Base-by-base conservation (phyloP, 2,888 invertebrate genomes). In the Ophion ventricosus region DNA sequence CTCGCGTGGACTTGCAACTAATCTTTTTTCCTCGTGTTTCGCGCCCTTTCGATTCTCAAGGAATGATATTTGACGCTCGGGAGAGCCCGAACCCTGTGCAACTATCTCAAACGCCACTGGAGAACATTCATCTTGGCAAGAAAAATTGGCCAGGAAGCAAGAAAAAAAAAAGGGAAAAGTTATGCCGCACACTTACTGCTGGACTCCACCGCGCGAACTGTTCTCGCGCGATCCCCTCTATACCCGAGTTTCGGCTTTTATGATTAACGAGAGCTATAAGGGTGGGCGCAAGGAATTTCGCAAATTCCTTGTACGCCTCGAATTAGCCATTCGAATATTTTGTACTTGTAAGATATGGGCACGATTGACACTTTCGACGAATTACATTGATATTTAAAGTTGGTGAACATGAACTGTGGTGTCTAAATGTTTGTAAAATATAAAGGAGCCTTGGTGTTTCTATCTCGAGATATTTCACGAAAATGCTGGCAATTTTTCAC, bases 71-170 rank as follows among this genome's bases (percentile, higher is more conserved):
- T 59, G 59, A 49, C 29, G 57, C 64, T 59, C 66, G 23, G 40
- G 63, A 35, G 29, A 35, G 20, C 61, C 49, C 20, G 40, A 79
- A 26, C 59, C 43, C 43, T 64, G 61, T 72, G 77, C 56, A 72
- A 77, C 77, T 23, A 63, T 56, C 35, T 20, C 35, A 61, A 20
- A 35, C 49, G 20, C 64, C 66, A 25, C 80, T 29, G 25, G 67
- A 75, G 75, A 70, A 75, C 78, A 77, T 84, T 67, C 73, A 80
- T 84, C 80, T 84, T 66, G 79, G 23, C 54, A 78, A 83, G 78
- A 85, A 85, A 85, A 85, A 85, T 77, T 85, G 85, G 66, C 67
- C 66, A 57, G 25, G 67, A 79, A 75, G 56, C 25, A 76, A 57
- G 56, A 63, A 72, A 57, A 63, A 63, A 72, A 26, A 76, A 85